Base-by-base conservation (phyloP, 2,888 invertebrate species). In the Hirtodrosophila cameraria region DNA sequence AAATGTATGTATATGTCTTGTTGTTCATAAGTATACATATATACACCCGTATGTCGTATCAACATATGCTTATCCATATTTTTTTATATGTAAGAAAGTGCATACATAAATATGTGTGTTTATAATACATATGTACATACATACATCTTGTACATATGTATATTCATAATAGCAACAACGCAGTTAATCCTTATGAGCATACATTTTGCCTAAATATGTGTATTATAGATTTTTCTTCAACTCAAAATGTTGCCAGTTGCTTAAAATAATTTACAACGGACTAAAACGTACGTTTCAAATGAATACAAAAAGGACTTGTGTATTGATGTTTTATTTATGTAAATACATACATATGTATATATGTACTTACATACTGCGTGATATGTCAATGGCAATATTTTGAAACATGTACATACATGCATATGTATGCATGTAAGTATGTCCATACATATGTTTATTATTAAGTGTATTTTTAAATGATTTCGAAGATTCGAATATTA, bases 41-140 rank as follows among this genome's bases (percentile, higher is more conserved):
- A 8, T 52, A 27, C 33, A 45, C 11, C 28, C 36, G 28, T 52
- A 25, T 48, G 39, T 49, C 43, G 36, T 63, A 43, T 46, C 33
- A 54, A 54, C 33, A 38, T 64, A 65, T 41, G 52, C 48, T 53
- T 50, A 53, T 48, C 58, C 36, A 45, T 42, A 46, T 43, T 58
- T 58, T 43, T 58, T 58, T 52, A 48, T 58, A 48, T 35, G 35
- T 67, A 50, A 45, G 30, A 23, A 8, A 23, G 23, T 23, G 23
- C 23, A 23, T 42, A 66, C 46, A 66, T 43, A 42, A 41, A 45
- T 59, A 50, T 41, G 33, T 64, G 49, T 28, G 15, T 39, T 49
- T 49, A 49, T 30, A 49, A 43, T 50, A 39, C 39, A 31, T 48
- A 16, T 27, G 31, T 30, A 42, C 35, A 46, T 41, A 38, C 55